These are phyloP conservation scores for Crax fasciolata DNA, from an alignment of 2,797 vertebrate species.

Conservation along the genomic window DNA sequence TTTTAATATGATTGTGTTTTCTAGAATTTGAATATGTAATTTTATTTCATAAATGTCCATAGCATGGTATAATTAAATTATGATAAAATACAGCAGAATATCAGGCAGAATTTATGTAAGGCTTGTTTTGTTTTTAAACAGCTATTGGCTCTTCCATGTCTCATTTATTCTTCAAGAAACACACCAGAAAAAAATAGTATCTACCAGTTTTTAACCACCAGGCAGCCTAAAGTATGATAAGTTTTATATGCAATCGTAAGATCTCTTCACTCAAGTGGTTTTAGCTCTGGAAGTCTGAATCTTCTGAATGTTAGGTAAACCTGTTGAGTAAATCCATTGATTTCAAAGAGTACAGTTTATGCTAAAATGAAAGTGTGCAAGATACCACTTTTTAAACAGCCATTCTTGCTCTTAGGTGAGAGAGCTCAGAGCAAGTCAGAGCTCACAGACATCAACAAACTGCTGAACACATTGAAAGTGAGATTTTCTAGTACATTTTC, in stretches of 20 bases:
- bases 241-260: neutral
- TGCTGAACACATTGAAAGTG: fast-evolving
- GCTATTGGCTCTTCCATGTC: neutral
- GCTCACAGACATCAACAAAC: neutral
- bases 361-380: neutral
- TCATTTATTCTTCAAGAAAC: neutral
- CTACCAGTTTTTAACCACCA: neutral
- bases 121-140: neutral
- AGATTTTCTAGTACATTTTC: neutral
- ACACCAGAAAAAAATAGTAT: neutral
- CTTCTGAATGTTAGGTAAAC: neutral
- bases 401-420: neutral
- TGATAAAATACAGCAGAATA: neutral
- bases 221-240: neutral
- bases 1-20: neutral
- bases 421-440: neutral
- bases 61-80: neutral
- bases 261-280: neutral
- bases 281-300: neutral
- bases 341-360: neutral
- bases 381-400: neutral
- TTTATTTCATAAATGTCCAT: neutral
- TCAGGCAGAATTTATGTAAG: neutral
- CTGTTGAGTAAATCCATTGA: neutral
- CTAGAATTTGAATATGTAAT: neutral